Evolutionary conservation across 1,140 invertebrate species (phyloP), one percentile per base, ranked within the genome.

Genomic region (Apolygus lucorum): DNA sequence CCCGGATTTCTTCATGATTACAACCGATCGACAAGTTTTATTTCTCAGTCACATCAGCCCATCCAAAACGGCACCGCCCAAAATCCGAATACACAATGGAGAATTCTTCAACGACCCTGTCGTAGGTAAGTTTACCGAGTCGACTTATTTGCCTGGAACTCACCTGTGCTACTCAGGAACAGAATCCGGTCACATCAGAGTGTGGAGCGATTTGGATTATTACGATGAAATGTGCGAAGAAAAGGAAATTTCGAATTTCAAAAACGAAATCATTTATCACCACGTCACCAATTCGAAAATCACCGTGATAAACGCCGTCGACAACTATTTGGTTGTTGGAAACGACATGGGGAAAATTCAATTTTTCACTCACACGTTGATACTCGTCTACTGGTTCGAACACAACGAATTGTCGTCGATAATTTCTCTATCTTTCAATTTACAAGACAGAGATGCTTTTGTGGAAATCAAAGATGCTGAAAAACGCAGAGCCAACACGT

Each of bases 191-290:
- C 27, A 66, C 29, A 24, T 66, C 1, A 34, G 27, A n/a, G 64
- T 66, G 14, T 66, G 64, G 64, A 66, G 64, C 28, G 64, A 66
- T 29, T 24, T 66, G 2, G 64, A 66, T 34, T 66, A 66, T 42
- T 66, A 29, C 21, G 64, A 66, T 8, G 64, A 28, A 2, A 28
- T 59, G 54, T 59, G 27, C 4, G 64, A 66, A 28, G 27, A 28
- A 1, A 66, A 29, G 4, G 28, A 66, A 26, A 34, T 66, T n/a
- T 21, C 64, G 1, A 66, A 66, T 34, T 28, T 29, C 4, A 66
- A 66, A 25, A 26, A 66, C 64, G 64, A 29, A 28, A 66, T 66
- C n/a, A 66, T 28, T 29, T 66, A 66, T 34, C 11, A 24, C 17
- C 29, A 28, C 17, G n/a, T 66, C 14, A 21, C 29, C 1, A 34